Base-by-base conservation (phyloP, 2,888 invertebrate genomes). In the Nymphalis urticae region DNA sequence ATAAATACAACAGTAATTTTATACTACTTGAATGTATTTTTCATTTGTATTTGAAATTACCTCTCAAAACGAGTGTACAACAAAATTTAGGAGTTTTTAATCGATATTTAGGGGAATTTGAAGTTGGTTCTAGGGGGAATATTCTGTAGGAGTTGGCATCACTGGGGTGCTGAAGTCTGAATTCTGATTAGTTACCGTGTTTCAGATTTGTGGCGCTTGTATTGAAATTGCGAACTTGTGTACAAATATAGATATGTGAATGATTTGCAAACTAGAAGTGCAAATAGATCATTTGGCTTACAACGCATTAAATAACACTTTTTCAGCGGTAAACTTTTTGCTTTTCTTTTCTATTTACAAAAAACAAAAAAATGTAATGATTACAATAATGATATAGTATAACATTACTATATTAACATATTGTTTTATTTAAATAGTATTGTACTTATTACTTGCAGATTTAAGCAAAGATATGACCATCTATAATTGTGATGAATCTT, bases 221-320 rank as follows among this genome's bases (percentile, higher is more conserved):
- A 62, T 63, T 63, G 54, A 63, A 54, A 56, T 19, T 64, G 47
- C 56, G 54, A 64, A 36, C 48, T 56, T 48, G 19, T 16, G 36
- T 17, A 67, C 76, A 85, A 82, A 82, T 79, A 80, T 82, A 83
- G 80, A 80, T 70, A 74, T 73, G 75, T 63, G 78, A 75, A 84
- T 84, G 81, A 84, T 74, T 82, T 82, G 82, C 83, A 80, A 76
- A 79, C 81, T 77, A 70, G 24, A 17, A 47, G 42, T 19, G 13
- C 48, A n/a, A 56, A 56, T 63, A 64, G 13, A 24, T 56, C 4
- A 24, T n/a, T 56, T 27, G 10, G 27, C 3, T 48, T 27, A 17
- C n/a, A 27, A 27, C 47, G 54, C 47, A 13, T 32, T 21, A n/a
- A 54, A 48, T 54, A 2, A 48, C 10, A 2, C n/a, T 13, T 19